A percentile compares a stretch with the other conserved stretches of the same genome.
These are phyloP conservation scores for Ceyx cyanopectus DNA, from an alignment of 2,113 vertebrate genomes.

Conservation along the genomic window DNA sequence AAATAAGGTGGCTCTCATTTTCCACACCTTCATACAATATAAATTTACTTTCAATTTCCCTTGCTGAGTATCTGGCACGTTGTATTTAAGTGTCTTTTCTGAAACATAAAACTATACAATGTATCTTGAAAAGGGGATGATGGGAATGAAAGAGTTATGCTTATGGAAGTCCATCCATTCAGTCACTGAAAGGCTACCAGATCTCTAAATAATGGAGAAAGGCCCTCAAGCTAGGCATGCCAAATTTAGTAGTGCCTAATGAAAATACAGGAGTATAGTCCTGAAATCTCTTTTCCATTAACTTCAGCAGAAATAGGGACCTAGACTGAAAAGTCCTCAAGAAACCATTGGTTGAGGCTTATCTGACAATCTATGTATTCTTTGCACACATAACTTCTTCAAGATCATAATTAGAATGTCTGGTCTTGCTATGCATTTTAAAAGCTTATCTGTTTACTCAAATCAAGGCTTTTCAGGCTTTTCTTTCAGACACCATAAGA, in stretches of 20 bases:
- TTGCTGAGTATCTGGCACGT: not conserved
- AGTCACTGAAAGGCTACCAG: constrained; percentile 44
- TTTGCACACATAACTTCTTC: constrained; percentile 17
- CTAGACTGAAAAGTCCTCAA: constrained; percentile 25
- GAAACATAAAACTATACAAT: not conserved
- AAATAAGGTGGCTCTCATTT: not conserved
- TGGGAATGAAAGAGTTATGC: constrained; percentile 51
- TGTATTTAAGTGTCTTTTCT: not conserved
- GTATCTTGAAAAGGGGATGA: not conserved
- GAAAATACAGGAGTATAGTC: constrained; percentile 51
- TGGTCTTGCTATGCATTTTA: not conserved
- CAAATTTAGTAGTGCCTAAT: constrained; percentile 67
- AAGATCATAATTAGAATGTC: not conserved
- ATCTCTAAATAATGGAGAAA: constrained; percentile 61
- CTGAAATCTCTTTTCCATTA: constrained; percentile 63
- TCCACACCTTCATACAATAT: not conserved
- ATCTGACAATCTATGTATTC: not conserved
- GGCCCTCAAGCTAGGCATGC: constrained; percentile 52
- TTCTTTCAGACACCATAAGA: constrained; percentile 39
- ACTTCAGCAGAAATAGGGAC: constrained; percentile 33
- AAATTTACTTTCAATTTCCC: not conserved
- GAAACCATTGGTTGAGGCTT: constrained; percentile 9
- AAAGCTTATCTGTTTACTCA: constrained; percentile 43
- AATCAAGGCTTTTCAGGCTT: constrained; percentile 22
- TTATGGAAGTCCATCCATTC: constrained; percentile 45